Evolutionary conservation across 2,888 invertebrate species (phyloP).

Genomic region (Chloromyia formosa): DNA sequence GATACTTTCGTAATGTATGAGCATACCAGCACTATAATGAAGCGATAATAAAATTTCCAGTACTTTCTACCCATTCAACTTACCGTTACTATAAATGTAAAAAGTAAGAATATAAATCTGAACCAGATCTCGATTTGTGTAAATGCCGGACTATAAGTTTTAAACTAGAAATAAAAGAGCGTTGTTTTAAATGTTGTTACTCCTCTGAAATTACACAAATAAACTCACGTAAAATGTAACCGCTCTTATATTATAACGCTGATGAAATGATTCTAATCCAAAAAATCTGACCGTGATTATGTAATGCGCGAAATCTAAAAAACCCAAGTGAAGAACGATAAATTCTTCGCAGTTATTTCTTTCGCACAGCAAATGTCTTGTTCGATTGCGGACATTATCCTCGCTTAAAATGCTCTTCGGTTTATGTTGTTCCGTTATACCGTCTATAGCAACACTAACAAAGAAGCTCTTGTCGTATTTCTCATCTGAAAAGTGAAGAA

Average conservation of each 20-base stretch:
- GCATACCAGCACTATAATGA: slow-evolving; percentile 88
- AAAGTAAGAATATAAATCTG: slow-evolving; percentile 88
- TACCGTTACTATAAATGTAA: slow-evolving; percentile 88
- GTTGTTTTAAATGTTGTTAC: neutral
- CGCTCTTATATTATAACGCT: slow-evolving; percentile 83
- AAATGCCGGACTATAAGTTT: slow-evolving; percentile 94
- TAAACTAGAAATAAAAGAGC: slow-evolving; percentile 76
- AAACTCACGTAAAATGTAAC: slow-evolving; percentile 84
- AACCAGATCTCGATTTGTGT: slow-evolving; percentile 99
- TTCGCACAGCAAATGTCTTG: slow-evolving; percentile 83
- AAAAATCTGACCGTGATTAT: slow-evolving; percentile 84
- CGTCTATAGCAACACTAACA: slow-evolving; percentile 85
- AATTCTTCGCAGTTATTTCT: slow-evolving; percentile 86
- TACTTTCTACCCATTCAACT: slow-evolving; percentile 61
- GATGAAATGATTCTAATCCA: slow-evolving; percentile 84
- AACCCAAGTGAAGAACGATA: slow-evolving; percentile 87
- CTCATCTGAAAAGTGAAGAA: slow-evolving; percentile 78
- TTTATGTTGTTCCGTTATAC: slow-evolving; percentile 78
- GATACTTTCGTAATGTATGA: slow-evolving; percentile 85
- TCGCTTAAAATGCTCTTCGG: slow-evolving; percentile 73
- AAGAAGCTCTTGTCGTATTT: slow-evolving; percentile 90
- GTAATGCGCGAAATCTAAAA: slow-evolving; percentile 88
- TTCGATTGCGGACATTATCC: slow-evolving; percentile 77
- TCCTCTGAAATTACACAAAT: neutral
- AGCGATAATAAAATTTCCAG: slow-evolving; percentile 8